These are phyloP conservation scores for Hermetia illucens DNA, from an alignment of 1,140 invertebrate species.

Conservation along the genomic window DNA sequence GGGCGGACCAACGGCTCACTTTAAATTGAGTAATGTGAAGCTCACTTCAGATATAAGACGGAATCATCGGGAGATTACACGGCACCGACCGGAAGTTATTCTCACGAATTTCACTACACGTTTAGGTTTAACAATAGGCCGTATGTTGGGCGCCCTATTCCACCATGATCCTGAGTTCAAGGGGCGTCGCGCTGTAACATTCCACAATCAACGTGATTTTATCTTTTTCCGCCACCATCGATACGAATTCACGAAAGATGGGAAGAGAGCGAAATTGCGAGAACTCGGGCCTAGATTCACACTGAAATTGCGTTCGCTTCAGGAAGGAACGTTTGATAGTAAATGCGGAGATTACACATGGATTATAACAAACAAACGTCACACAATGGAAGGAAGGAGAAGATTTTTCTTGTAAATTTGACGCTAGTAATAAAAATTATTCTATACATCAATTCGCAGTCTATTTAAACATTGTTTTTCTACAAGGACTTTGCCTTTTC, in stretches of 20 bases:
- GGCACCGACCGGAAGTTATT: conserved; percentile 86
- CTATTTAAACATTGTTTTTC: too few relatives aligned
- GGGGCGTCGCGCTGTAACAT: conserved; percentile 85
- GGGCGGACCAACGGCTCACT: conserved; percentile 88
- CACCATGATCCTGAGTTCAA: conserved; percentile 92
- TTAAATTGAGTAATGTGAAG: conserved; percentile 64
- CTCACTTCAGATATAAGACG: conserved; percentile 65
- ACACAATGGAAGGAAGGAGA: conserved; percentile 81
- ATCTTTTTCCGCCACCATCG: conserved; percentile 98
- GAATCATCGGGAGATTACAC: conserved; percentile 62
- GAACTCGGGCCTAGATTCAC: conserved; percentile 95
- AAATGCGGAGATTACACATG: conserved; percentile 95
- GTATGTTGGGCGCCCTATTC: conserved; percentile 93
- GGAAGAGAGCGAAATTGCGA: conserved; percentile 67
- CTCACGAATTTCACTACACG: conserved; percentile 94
- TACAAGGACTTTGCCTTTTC: too few relatives aligned
- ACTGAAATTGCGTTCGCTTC: conserved; percentile 78
- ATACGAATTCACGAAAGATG: conserved; percentile 81
- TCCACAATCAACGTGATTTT: conserved; percentile 98
- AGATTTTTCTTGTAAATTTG: conserved; percentile 82
- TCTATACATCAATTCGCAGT: too few relatives aligned
- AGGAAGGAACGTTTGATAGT: conserved; percentile 94
- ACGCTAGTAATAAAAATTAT: too few relatives aligned
- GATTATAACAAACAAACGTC: conserved; percentile 81
- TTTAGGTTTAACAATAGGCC: conserved; percentile 73